A percentile compares a stretch with the other conserved stretches of the same genome.
Conservation (phyloP, 2,888 invertebrate genomes). For the Pristionchus japonicus region DNA sequence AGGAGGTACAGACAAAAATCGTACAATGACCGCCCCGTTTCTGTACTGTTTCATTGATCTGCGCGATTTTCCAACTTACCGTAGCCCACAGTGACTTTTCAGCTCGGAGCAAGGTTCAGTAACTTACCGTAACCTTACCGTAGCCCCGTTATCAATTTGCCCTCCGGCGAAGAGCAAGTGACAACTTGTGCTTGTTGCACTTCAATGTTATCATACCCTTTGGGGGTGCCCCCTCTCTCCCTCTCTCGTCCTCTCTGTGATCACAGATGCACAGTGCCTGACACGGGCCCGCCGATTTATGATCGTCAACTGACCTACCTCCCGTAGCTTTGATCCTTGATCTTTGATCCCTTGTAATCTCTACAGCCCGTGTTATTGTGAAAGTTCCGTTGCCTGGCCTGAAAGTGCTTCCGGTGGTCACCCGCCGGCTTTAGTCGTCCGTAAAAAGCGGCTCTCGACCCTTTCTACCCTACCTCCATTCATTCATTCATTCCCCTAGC, state of each 20-base stretch:
- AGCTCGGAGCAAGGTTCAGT: too few species aligned
- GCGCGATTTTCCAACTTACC: background rate
- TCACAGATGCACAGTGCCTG: slow-evolving; percentile 12
- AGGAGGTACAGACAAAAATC: background rate
- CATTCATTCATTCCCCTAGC: background rate
- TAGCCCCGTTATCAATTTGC: background rate
- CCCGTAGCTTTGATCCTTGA: background rate
- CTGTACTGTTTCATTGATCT: background rate
- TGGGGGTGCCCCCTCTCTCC: background rate
- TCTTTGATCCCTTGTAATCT: background rate
- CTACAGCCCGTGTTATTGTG: background rate
- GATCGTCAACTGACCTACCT: background rate
- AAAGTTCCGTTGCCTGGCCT: background rate
- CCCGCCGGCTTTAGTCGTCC: background rate
- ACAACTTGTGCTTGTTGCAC: slow-evolving; percentile 5
- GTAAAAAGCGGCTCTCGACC: background rate
- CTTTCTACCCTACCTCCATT: background rate
- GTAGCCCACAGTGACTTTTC: background rate
- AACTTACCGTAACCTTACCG: background rate
- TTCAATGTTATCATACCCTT: slow-evolving; percentile 36
- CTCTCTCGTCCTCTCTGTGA: background rate
- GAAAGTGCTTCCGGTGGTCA: slow-evolving; percentile 2
- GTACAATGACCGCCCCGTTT: background rate
- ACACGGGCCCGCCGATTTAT: slow-evolving; percentile 9
- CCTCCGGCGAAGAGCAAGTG: background rate